Base-by-base conservation (phyloP, 1,140 invertebrate genomes). In the Drosophila busckii region DNA sequence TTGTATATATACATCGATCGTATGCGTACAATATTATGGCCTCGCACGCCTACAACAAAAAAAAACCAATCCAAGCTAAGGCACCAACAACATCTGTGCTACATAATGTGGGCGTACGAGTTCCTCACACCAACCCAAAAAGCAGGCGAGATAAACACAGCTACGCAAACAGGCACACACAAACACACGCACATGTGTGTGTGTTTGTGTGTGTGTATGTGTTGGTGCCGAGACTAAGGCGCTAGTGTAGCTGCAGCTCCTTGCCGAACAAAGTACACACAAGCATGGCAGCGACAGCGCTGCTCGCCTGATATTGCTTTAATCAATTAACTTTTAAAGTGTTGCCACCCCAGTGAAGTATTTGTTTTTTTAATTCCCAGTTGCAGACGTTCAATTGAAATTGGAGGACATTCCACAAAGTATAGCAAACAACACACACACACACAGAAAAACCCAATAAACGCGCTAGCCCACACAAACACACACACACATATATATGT, bases 41-140 rank as follows among this genome's bases (percentile, higher is more conserved):
- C 50, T 66, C 50, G 50, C 28, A 56, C 63, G 52, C 63, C 59
- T 41, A 62, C 58, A 62, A 50, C n/a, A n/a, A n/a, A n/a, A n/a
- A n/a, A n/a, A n/a, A n/a, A n/a, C n/a, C n/a, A n/a, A n/a, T n/a
- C n/a, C n/a, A n/a, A n/a, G n/a, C n/a, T n/a, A n/a, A n/a, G n/a
- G 20, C 25, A 42, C 7, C 16, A 40, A 48, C 56, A 62, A 55
- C 63, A 56, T 56, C 59, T 62, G 52, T 29, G 63, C 58, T 55
- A 67, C 45, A 62, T 55, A 67, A 56, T 46, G 63, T 67, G 59
- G 63, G 63, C 63, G 63, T 67, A 62, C 58, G 12, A 62, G 63
- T 66, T 62, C 50, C 58, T 55, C 56, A 34, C 17, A 50, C 25
- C 9, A 55, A 19, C 12, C 20, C 29, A 49, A 31, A 42, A 46